A percentile compares a stretch with the other conserved stretches of the same genome.
Evolutionary conservation across 1,140 invertebrate genomes (phyloP).

Genomic region (Aphelenchoides fujianensis): DNA sequence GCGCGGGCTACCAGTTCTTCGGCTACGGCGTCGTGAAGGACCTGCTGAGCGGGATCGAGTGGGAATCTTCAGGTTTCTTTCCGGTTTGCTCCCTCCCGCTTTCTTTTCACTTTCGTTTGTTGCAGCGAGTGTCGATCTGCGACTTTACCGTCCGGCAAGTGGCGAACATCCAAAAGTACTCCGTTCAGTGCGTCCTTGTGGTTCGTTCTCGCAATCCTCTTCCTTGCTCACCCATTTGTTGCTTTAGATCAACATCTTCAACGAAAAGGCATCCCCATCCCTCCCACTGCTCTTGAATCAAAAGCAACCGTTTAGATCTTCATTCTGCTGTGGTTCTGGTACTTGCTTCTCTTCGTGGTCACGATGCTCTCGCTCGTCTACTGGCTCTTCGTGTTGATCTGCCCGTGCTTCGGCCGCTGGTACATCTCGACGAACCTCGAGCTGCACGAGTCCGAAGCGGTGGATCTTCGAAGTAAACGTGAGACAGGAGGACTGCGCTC

Average conservation of each 20-base stretch:
- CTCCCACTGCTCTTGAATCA: slow-evolving; percentile 27
- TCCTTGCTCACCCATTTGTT: slow-evolving; percentile 64
- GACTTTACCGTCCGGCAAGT: slow-evolving; percentile 65
- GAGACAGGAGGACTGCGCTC: neutral
- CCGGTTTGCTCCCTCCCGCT: slow-evolving; percentile 41
- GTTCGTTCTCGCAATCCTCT: neutral
- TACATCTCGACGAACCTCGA: slow-evolving; percentile 46
- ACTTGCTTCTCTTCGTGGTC: slow-evolving; percentile 63
- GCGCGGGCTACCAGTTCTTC: slow-evolving; percentile 58
- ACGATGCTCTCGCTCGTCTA: slow-evolving; percentile 62
- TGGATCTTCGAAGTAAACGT: slow-evolving; percentile 20
- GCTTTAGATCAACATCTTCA: slow-evolving; percentile 67
- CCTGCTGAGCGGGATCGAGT: slow-evolving; percentile 49
- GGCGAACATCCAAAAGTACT: slow-evolving; percentile 64
- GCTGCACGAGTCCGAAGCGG: slow-evolving; percentile 30
- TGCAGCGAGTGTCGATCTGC: slow-evolving; percentile 67
- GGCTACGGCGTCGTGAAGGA: slow-evolving; percentile 57
- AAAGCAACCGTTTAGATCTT: slow-evolving; percentile 61
- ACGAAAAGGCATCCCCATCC: slow-evolving; percentile 64
- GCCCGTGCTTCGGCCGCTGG: slow-evolving; percentile 54
- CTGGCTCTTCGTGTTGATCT: slow-evolving; percentile 48
- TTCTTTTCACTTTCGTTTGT: slow-evolving; percentile 49
- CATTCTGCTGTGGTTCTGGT: slow-evolving; percentile 68
- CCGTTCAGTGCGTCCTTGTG: slow-evolving; percentile 46
- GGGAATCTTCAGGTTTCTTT: slow-evolving; percentile 63